Conservation (phyloP, 1,140 invertebrate species). For the Drosophila setifemur region DNA sequence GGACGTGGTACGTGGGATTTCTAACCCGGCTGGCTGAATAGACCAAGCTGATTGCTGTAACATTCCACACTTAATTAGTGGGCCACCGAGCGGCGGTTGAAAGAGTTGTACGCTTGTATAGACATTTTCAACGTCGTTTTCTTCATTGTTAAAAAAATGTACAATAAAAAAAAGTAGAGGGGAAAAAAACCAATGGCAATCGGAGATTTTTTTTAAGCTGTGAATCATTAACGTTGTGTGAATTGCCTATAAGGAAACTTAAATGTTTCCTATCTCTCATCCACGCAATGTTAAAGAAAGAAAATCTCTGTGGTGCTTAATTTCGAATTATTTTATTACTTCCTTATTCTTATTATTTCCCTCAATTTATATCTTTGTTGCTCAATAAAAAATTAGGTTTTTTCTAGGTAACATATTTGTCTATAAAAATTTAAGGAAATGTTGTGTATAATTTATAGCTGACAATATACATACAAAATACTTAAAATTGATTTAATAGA, state of each 20-base stretch:
- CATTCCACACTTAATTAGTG: conserved; percentile 74
- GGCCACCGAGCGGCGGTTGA: conserved; percentile 9
- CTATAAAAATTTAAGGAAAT: too few relatives aligned
- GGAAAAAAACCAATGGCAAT: conserved; percentile 14
- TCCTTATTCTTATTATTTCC: too few relatives aligned
- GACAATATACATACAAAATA: too few relatives aligned
- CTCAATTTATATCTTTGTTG: too few relatives aligned
- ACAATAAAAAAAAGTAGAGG: background rate
- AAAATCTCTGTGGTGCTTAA: too few relatives aligned
- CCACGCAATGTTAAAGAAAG: too few relatives aligned
- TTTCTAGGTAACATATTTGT: too few relatives aligned
- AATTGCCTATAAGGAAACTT: background rate
- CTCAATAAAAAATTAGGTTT: too few relatives aligned
- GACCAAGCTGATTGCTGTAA: conserved; percentile 59
- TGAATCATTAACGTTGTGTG: conserved; percentile 26
- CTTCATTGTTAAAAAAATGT: conserved; percentile 27
- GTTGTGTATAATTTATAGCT: too few relatives aligned
- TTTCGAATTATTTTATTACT: too few relatives aligned
- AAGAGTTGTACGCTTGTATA: conserved; percentile 28
- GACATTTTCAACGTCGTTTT: conserved; percentile 28
- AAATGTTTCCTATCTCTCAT: background rate
- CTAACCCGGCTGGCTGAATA: conserved; percentile 31
- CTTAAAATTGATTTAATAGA: too few relatives aligned
- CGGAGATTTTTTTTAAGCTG: background rate
- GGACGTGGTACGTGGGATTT: too few relatives aligned